Evolutionary conservation across 2,888 invertebrate species (phyloP).

Genomic region (Latrodectus elegans): DNA sequence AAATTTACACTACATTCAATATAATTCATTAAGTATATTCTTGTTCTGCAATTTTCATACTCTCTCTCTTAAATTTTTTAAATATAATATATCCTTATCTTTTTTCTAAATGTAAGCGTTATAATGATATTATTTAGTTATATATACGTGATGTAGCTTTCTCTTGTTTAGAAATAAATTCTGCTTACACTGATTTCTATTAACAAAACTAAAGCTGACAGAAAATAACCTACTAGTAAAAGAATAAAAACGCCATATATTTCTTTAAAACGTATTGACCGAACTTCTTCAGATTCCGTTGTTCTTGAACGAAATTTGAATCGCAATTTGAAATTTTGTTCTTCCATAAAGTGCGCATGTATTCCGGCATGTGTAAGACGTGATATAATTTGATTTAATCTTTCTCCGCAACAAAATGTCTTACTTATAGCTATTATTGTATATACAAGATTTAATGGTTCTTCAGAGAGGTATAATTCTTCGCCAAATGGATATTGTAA

Average conservation of each 20-base stretch:
- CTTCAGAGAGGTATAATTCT: too few relatives aligned
- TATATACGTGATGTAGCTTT: too few relatives aligned
- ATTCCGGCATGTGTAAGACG: not conserved
- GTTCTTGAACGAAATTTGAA: not conserved
- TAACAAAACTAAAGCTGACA: not conserved
- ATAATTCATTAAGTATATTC: too few relatives aligned
- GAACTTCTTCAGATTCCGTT: not conserved
- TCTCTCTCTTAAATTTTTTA: too few relatives aligned
- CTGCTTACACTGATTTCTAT: not conserved
- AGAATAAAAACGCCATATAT: not conserved
- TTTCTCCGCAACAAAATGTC: conserved; percentile 3
- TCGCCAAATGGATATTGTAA: too few relatives aligned
- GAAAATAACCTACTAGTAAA: not conserved
- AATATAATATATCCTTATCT: too few relatives aligned
- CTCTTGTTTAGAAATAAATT: not conserved
- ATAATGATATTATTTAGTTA: too few relatives aligned
- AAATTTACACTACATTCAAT: too few relatives aligned
- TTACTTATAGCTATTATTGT: not conserved
- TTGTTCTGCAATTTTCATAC: too few relatives aligned
- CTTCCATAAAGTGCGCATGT: not conserved
- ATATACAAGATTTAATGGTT: too few relatives aligned
- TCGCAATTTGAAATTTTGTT: not conserved
- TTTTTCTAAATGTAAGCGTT: too few relatives aligned
- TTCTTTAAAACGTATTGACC: not conserved
- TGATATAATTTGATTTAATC: not conserved